Conservation (phyloP, 2,797 vertebrate species). For the Xiphophorus birchmanni region DNA sequence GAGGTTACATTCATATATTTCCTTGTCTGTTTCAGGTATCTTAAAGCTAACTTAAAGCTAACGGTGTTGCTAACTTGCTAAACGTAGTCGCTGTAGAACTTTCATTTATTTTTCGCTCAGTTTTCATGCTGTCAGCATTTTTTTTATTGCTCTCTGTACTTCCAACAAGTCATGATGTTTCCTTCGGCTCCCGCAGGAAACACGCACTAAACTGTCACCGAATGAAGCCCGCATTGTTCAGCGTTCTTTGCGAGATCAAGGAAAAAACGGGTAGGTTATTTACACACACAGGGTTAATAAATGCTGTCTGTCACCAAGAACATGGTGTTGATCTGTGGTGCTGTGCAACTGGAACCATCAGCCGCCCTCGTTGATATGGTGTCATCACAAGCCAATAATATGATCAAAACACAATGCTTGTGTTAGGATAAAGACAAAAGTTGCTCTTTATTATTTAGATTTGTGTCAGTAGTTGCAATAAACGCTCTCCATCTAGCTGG, state of each 20-base stretch:
- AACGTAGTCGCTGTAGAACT: background rate
- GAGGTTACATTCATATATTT: background rate
- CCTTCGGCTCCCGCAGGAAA: conserved; percentile 82
- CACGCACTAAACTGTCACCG: conserved; percentile 94
- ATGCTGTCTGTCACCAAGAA: background rate
- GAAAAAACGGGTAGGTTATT: conserved; percentile 88
- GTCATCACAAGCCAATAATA: conserved; percentile 38
- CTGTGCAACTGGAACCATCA: conserved; percentile 1
- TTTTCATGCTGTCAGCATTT: conserved; percentile 26
- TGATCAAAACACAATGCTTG: background rate
- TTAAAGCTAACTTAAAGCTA: conserved; percentile 38
- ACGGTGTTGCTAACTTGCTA: conserved; percentile 30
- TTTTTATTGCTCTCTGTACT: background rate
- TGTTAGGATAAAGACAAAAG: background rate
- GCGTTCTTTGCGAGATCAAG: conserved; percentile 93
- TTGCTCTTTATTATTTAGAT: background rate
- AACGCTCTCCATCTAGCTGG: accelerated
- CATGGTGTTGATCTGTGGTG: background rate
- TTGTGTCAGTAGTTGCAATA: background rate
- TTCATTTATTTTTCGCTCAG: conserved; percentile 37
- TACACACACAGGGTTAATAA: background rate
- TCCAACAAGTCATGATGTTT: conserved; percentile 14
- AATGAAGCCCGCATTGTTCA: conserved; percentile 95
- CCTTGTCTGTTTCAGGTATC: background rate
- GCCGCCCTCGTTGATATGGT: conserved; percentile 33